Percentiles rank a stretch among this genome's conserved stretches.
Conservation (phyloP, 2,113 vertebrate species). For the Ptilorrhoa leucosticta region DNA sequence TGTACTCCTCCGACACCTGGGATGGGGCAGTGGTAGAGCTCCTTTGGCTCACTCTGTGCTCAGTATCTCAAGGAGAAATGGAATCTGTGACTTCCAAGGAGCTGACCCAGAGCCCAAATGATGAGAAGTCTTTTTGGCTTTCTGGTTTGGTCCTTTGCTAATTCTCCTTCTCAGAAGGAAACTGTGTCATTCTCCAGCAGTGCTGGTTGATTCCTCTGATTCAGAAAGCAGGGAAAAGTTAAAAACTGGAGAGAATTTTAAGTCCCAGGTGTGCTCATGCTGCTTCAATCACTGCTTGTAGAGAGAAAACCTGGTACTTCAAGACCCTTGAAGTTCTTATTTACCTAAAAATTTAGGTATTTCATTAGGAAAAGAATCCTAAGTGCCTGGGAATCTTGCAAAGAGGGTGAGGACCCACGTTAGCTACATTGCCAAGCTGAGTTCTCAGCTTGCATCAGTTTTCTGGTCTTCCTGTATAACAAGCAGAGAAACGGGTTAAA, state of each 20-base stretch:
- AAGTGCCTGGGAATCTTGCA: background rate
- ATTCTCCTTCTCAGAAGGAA: background rate
- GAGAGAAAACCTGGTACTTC: background rate
- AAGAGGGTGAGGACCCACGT: background rate
- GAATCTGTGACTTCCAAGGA: background rate
- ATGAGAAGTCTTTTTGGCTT: background rate
- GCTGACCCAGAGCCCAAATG: background rate
- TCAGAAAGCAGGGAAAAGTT: background rate
- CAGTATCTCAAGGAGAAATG: background rate
- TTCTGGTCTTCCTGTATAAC: background rate
- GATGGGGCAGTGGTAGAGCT: background rate
- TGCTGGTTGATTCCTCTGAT: background rate
- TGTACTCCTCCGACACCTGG: background rate
- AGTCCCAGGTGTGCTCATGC: background rate
- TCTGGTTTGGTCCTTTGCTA: background rate
- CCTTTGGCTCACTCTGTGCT: background rate
- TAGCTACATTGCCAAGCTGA: background rate
- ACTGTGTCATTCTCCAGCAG: background rate
- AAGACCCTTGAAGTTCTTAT: background rate
- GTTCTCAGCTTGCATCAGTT: background rate
- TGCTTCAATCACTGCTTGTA: background rate
- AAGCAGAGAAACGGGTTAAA: background rate
- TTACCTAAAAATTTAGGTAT: background rate
- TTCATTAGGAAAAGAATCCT: background rate
- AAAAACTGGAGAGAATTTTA: background rate